Conservation (phyloP, 2,113 vertebrate genomes). For the Siniperca chuatsi region DNA sequence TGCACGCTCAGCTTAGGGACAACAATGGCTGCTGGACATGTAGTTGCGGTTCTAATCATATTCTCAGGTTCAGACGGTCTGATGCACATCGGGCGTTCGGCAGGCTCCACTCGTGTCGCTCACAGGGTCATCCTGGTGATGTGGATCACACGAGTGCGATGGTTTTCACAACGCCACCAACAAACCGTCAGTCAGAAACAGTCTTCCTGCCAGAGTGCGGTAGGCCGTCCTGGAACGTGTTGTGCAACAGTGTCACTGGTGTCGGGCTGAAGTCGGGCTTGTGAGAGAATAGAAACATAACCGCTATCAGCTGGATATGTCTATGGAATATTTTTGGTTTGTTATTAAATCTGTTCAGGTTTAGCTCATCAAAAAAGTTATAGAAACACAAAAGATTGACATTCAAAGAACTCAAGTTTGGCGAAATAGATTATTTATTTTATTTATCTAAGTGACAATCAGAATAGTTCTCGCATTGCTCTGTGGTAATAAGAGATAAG, state of each 20-base stretch:
- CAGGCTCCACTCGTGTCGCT: not conserved
- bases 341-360: too few species aligned
- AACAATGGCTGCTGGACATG: too few species aligned
- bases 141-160: not conserved
- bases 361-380: too few species aligned
- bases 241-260: not conserved
- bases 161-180: not conserved
- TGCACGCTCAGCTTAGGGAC: not conserved
- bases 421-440: too few species aligned
- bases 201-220: not conserved
- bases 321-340: too few species aligned
- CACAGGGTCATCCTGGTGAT: not conserved
- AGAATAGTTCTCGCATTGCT: too few species aligned
- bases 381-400: too few species aligned
- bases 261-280: not conserved
- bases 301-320: too few species aligned
- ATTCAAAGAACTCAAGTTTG: too few species aligned
- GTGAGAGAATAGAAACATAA: not conserved
- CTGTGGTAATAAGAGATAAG: too few species aligned
- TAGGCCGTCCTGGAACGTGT: not conserved
- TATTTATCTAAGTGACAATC: too few species aligned
- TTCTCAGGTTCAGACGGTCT: not conserved
- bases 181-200: not conserved
- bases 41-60: not conserved
- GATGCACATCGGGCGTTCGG: not conserved